A percentile compares a stretch with the other conserved stretches of the same genome.
phyloP scores from a whole-genome alignment of 1,140 invertebrate species.

The Drosophila sucinea region DNA sequence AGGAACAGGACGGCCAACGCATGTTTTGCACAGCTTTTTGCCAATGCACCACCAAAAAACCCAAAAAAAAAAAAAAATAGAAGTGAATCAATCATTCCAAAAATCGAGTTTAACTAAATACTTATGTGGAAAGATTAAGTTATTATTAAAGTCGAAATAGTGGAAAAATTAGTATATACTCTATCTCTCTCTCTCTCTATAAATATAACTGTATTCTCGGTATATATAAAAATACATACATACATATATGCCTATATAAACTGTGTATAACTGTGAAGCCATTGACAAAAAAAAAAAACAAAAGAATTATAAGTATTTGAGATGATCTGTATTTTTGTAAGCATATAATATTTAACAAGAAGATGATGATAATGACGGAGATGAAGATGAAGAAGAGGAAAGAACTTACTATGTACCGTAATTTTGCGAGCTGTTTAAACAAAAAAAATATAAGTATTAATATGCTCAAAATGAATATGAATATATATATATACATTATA shows the following conservation, averaged over 20 bases:
- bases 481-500: slow-evolving; percentile 31
- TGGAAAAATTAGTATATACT: not conserved
- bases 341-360: slow-evolving; percentile 72
- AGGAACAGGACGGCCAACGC: not conserved
- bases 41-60: slow-evolving; percentile 16
- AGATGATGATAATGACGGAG: not conserved
- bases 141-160: not conserved
- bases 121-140: not conserved
- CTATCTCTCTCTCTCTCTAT: not conserved
- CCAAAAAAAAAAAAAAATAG: not conserved
- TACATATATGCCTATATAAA: slow-evolving; percentile 27
- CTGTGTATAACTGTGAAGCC: slow-evolving; percentile 72
- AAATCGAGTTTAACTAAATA: not conserved
- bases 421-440: slow-evolving; percentile 45
- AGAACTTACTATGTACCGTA: slow-evolving; percentile 46
- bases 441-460: slow-evolving; percentile 45
- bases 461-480: slow-evolving; percentile 59
- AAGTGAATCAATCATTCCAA: not conserved
- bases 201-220: slow-evolving; percentile 45
- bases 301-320: slow-evolving; percentile 55
- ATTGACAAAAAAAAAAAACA: slow-evolving; percentile 49
- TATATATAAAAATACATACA: not conserved
- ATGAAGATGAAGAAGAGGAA: slow-evolving; percentile 17
- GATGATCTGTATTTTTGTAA: slow-evolving; percentile 81
- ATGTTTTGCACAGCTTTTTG: slow-evolving; percentile 41